These are phyloP conservation scores for Micropterix aruncella DNA, from an alignment of 2,888 invertebrate genomes.

Conservation along the genomic window DNA sequence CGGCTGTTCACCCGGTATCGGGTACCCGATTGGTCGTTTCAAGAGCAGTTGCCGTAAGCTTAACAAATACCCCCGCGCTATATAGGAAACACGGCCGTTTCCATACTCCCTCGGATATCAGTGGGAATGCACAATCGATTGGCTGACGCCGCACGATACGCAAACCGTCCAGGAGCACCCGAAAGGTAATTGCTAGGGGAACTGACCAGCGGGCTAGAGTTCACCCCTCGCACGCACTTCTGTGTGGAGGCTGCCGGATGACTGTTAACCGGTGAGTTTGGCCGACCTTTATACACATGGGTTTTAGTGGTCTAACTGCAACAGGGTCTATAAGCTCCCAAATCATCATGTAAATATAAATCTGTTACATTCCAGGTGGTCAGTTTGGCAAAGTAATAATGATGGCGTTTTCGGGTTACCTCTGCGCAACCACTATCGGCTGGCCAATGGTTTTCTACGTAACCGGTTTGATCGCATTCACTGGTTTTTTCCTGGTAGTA, in stretches of 20 bases:
- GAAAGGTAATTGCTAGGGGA: neutral
- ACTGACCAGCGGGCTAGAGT: neutral
- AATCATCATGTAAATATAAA: neutral
- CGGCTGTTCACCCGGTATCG: no score
- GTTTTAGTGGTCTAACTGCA: neutral
- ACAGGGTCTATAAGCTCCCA: neutral
- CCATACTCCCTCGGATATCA: no score
- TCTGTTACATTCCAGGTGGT: slow-evolving; percentile 20
- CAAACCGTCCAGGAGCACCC: no score
- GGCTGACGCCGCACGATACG: no score
- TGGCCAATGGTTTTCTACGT: slow-evolving; percentile 44
- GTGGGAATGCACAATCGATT: no score
- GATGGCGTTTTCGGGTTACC: slow-evolving; percentile 35
- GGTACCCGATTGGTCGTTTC: no score
- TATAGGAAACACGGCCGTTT: no score
- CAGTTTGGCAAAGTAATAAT: slow-evolving; percentile 43
- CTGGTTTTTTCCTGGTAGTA: slow-evolving; percentile 30
- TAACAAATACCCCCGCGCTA: no score
- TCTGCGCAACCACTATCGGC: slow-evolving; percentile 31
- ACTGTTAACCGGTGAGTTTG: neutral
- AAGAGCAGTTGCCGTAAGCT: no score
- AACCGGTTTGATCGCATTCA: slow-evolving; percentile 25
- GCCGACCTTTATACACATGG: neutral
- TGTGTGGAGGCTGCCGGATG: no score
- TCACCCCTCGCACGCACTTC: no score